Conservation (phyloP, 2,888 invertebrate species). For the Crocallis elinguaria region DNA sequence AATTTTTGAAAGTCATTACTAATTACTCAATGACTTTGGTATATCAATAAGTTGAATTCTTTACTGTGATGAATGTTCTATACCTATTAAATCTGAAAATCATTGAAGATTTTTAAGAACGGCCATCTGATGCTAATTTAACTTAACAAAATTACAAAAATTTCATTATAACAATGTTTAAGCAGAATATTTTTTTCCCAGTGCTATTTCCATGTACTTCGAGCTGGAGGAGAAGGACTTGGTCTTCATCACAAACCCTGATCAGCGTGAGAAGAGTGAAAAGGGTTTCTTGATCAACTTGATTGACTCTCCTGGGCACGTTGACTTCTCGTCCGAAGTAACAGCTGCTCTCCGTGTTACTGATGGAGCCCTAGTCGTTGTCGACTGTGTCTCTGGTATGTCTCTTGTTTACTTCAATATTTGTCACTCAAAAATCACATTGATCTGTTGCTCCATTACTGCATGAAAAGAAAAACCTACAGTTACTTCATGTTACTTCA, state of each 20-base stretch:
- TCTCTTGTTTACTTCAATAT: slow-evolving; percentile 23
- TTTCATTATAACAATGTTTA: neutral
- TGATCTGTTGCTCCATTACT: no score
- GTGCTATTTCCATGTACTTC: slow-evolving; percentile 99
- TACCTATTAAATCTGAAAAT: slow-evolving; percentile 72
- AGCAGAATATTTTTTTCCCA: slow-evolving; percentile 61
- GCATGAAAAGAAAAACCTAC: no score
- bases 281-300: slow-evolving; percentile 99
- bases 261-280: slow-evolving; percentile 95
- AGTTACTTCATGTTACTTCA: no score
- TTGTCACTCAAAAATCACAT: neutral
- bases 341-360: slow-evolving; percentile 99
- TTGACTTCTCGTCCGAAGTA: slow-evolving; percentile 99
- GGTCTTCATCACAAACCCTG: slow-evolving; percentile 95
- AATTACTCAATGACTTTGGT: no score
- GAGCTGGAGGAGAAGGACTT: slow-evolving; percentile 98
- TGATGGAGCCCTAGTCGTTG: slow-evolving; percentile 99
- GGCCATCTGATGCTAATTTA: slow-evolving; percentile 77
- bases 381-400: slow-evolving; percentile 99
- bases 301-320: slow-evolving; percentile 99
- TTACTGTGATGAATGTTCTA: slow-evolving; percentile 83
- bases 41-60: neutral
- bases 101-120: slow-evolving; percentile 81
- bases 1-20: neutral
- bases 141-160: neutral